These are phyloP conservation scores for Drusus annulatus DNA, from an alignment of 1,140 invertebrate genomes.

Conservation along the genomic window DNA sequence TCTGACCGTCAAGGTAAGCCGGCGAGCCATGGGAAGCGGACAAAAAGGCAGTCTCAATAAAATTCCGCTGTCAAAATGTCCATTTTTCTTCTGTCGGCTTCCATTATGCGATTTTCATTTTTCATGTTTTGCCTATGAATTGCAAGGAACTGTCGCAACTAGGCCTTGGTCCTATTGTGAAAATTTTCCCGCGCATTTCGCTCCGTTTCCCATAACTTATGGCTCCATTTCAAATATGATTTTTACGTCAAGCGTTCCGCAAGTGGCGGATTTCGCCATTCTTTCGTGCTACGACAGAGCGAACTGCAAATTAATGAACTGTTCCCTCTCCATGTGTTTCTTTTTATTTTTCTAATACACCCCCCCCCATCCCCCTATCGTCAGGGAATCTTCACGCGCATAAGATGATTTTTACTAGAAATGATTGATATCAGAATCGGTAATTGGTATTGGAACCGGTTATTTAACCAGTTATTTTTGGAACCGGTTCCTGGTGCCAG, in stretches of 20 bases:
- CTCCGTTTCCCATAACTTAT: conserved; percentile 58
- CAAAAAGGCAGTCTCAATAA: not conserved
- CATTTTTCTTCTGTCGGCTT: conserved; percentile 22
- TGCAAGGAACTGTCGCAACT: not conserved
- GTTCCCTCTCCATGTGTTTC: not conserved
- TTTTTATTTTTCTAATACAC: no score
- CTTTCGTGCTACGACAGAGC: not conserved
- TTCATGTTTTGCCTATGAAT: conserved; percentile 31
- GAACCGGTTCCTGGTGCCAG: no score
- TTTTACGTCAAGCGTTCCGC: conserved; percentile 54
- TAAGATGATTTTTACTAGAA: no score
- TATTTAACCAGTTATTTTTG: no score
- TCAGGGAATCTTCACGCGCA: no score
- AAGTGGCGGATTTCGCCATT: conserved; percentile 28
- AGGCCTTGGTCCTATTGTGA: conserved; percentile 57
- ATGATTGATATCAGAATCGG: no score
- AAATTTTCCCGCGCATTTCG: conserved; percentile 55
- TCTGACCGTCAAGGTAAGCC: not conserved
- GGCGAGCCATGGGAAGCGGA: conserved; percentile 19
- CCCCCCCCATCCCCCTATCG: no score
- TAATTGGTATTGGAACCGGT: no score
- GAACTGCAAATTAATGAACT: not conserved
- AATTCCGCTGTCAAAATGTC: conserved; percentile 20
- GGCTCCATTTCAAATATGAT: conserved; percentile 56
- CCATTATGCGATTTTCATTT: conserved; percentile 20